Conservation (phyloP, 2,797 vertebrate species). For the Glyptemys insculpta region DNA sequence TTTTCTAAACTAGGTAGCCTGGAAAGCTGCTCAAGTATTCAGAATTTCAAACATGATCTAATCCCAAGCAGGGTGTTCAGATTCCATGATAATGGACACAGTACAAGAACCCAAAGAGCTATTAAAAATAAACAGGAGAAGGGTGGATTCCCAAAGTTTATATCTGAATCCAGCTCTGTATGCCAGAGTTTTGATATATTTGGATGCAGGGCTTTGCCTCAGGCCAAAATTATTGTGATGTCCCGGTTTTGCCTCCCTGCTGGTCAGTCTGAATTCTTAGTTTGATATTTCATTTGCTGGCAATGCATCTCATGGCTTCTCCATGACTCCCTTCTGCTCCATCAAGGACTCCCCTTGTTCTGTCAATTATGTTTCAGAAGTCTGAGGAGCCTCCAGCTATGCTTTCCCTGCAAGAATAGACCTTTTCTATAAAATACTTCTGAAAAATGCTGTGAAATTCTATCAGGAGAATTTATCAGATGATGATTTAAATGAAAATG, state of each 20-base stretch:
- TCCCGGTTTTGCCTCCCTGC: background rate
- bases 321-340: background rate
- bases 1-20: background rate
- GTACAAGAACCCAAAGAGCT: background rate
- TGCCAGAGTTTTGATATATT: background rate
- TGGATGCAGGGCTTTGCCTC: background rate
- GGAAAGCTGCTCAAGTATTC: background rate
- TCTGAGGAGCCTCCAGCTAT: background rate
- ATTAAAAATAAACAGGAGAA: background rate
- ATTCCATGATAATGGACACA: background rate
- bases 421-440: background rate
- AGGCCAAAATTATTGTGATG: background rate
- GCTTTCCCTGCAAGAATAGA: constrained; percentile 26
- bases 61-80: background rate
- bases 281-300: background rate
- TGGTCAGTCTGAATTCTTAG: background rate
- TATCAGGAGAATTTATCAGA: constrained; percentile 29
- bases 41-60: background rate
- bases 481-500: constrained; percentile 35
- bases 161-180: background rate
- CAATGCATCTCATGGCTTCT: background rate
- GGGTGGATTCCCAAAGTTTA: background rate
- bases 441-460: constrained; percentile 38
- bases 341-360: background rate
- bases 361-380: background rate